phyloP scores from a whole-genome alignment of 2,797 vertebrate genomes.

The Rhinogobio ventralis region DNA sequence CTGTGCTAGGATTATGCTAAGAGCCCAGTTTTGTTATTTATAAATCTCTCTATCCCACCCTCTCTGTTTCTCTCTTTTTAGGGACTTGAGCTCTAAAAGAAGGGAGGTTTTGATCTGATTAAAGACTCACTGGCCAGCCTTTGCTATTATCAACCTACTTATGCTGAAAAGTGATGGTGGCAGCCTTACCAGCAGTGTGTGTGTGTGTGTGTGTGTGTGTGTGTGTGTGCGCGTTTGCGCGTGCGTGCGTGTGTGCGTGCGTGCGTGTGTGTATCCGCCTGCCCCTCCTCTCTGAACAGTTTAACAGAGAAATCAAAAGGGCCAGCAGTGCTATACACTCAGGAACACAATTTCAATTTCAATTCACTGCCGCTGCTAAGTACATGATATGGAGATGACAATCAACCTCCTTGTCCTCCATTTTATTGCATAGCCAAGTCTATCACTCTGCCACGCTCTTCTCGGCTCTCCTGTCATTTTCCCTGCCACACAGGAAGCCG shows the following conservation, averaged over 20 bases:
- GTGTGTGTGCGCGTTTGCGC: too few species aligned
- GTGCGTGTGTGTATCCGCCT: constrained; percentile 46
- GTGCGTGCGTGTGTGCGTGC: constrained; percentile 53
- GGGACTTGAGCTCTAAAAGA: constrained; percentile 7
- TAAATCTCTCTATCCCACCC: constrained; percentile 36
- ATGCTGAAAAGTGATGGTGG: constrained; percentile 58
- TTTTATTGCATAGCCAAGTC: constrained; percentile 22
- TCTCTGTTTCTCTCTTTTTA: constrained; percentile 40
- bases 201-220: constrained; percentile 59
- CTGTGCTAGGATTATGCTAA: constrained; percentile 77
- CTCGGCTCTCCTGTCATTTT: constrained; percentile 32
- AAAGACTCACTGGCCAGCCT: constrained; percentile 68
- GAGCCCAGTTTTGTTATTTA: constrained; percentile 55
- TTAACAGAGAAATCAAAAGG: constrained; percentile 73
- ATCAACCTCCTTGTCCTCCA: constrained; percentile 64
- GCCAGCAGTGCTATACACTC: constrained; percentile 70
- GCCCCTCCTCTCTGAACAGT: constrained; percentile 66
- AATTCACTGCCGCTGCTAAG: constrained; percentile 75
- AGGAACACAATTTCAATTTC: constrained; percentile 82
- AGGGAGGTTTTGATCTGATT: constrained; percentile 51
- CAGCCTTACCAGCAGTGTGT: constrained; percentile 68
- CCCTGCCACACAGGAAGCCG: constrained; percentile 11
- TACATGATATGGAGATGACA: constrained; percentile 76
- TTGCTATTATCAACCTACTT: constrained; percentile 72
- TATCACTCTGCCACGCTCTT: constrained; percentile 14